Evolutionary conservation across 2,797 vertebrate genomes (phyloP).

Genomic region (Sylvia borin): DNA sequence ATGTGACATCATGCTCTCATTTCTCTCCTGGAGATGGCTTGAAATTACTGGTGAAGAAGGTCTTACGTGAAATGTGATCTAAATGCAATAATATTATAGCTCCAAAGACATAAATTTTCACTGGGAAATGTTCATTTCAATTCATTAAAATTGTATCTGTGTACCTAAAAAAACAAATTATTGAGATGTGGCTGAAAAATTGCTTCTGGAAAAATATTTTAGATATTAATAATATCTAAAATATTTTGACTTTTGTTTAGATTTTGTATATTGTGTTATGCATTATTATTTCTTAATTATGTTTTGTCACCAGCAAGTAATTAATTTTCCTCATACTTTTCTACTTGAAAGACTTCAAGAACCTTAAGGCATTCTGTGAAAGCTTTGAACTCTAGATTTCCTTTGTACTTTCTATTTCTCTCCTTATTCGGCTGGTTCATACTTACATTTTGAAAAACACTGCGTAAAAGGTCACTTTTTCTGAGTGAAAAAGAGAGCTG

Average conservation of each 20-base stretch:
- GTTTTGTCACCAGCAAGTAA: neutral
- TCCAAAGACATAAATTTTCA: neutral
- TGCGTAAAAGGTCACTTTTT: neutral
- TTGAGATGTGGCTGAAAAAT: neutral
- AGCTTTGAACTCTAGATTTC: conserved; percentile 40
- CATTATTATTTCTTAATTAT: conserved; percentile 21
- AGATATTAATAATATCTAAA: neutral
- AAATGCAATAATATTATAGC: neutral
- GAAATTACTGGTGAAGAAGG: neutral
- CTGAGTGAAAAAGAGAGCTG: neutral
- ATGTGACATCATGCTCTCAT: neutral
- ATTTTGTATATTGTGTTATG: neutral
- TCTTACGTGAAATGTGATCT: neutral
- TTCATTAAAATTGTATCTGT: neutral
- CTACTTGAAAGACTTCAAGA: conserved; percentile 37
- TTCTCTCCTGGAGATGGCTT: neutral
- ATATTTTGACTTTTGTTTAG: neutral
- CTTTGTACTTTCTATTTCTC: conserved; percentile 25
- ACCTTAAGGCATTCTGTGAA: conserved; percentile 29
- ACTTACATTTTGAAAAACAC: neutral
- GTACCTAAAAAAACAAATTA: neutral
- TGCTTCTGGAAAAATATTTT: neutral
- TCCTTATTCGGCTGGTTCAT: neutral
- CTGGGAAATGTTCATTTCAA: neutral
- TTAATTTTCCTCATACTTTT: conserved; percentile 36